Conservation (phyloP, 2,797 vertebrate species). For the Crossoptilon crossoptilon region DNA sequence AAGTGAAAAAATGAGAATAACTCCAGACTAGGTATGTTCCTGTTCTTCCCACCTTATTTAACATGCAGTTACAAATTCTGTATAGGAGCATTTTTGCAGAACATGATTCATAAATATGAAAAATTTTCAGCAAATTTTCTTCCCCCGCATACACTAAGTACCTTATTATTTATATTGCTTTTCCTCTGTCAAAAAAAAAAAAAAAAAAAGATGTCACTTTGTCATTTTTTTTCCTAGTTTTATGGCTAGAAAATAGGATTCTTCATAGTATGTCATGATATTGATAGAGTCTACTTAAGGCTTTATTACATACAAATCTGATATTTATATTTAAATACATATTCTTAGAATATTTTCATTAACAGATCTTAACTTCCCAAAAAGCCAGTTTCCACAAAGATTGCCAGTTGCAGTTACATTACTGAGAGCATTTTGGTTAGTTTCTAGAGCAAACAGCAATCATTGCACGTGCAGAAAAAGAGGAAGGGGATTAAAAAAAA, state of each 20-base stretch:
- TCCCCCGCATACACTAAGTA: not conserved
- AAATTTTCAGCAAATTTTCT: slow-evolving; percentile 6
- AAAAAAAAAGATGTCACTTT: not conserved
- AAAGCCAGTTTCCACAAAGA: not conserved
- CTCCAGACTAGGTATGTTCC: not conserved
- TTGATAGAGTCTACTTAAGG: slow-evolving; percentile 31
- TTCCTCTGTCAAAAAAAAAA: slow-evolving; percentile 31
- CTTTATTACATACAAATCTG: slow-evolving; percentile 1
- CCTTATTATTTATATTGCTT: slow-evolving; percentile 34
- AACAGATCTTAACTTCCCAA: not conserved
- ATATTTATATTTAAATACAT: not conserved
- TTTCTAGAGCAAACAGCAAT: not conserved
- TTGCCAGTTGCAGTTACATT: not conserved
- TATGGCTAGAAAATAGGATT: slow-evolving; percentile 32
- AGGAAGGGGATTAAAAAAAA: too few relatives aligned
- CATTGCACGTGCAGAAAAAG: not conserved
- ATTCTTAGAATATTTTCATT: not conserved
- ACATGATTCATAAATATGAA: slow-evolving; percentile 41
- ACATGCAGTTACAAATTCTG: slow-evolving; percentile 36
- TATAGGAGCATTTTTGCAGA: slow-evolving; percentile 23
- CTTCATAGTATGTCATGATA: not conserved
- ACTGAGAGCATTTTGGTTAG: not conserved
- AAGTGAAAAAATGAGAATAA: not conserved
- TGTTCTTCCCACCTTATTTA: not conserved
- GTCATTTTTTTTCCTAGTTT: slow-evolving; percentile 41